Evolutionary conservation across 2,797 vertebrate species (phyloP), one percentile per base, ranked within the genome.

Genomic region (Rhynchotus rufescens): DNA sequence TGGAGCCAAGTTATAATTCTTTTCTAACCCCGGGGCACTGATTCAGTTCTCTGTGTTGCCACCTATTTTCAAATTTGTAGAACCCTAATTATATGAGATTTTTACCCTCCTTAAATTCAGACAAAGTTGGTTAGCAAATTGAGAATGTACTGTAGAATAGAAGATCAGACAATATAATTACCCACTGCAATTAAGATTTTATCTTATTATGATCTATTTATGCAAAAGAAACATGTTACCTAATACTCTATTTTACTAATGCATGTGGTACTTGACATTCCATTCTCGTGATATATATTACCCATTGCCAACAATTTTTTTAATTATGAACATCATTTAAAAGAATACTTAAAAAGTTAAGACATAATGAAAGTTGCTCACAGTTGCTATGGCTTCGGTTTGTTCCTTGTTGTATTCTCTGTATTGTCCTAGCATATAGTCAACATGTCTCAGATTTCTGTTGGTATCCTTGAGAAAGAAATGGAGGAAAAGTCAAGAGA

Each of bases 381-480:
- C 99, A 56, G 98, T 96, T 88, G 98, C 96, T 97, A 99, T 98
- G 83, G 98, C 97, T 94, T 98, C 98, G 3, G 98, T 98, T 95
- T 99, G 99, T 49, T 98, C 98, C 28, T 98, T 98, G 90, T 98
- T 98, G 74, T 98, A 98, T 22, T 98, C 98, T 86, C 98, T 98
- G 97, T 99, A 99, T 60, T 98, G 98, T 77, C 98, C 99, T 93
- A 99, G 97, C 98, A 99, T 98, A 93, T 95, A 97, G 96, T 99
- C 99, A 49, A 99, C 98, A 84, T 98, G 98, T 86, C 94, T 98
- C 84, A 99, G 96, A 96, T 99, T 99, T 90, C 98, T 98, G 94
- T 98, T 99, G 74, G 99, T 99, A 91, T 99, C 99, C 99, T 99
- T 91, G 64, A 96, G 75, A 94, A 95, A 69, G 72, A 47, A 5